These are phyloP conservation scores for Passer domesticus DNA, from an alignment of 2,113 vertebrate species.

Conservation along the genomic window DNA sequence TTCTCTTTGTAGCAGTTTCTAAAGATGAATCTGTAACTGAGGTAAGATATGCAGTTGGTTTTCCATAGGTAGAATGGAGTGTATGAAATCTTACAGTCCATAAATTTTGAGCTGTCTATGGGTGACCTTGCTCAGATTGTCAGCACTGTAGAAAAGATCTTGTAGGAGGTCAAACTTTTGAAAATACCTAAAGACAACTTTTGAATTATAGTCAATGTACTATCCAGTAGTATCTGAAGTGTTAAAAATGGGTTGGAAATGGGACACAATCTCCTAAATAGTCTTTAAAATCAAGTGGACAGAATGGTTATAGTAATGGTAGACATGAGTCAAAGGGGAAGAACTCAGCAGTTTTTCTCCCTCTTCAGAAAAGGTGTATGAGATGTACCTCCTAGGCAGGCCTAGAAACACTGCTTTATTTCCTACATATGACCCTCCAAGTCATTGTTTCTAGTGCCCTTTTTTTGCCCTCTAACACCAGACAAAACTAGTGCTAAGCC, in stretches of 20 bases:
- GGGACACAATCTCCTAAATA: not conserved
- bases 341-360: not conserved
- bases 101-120: not conserved
- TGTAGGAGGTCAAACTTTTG: not conserved
- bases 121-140: not conserved
- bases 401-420: not conserved
- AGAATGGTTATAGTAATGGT: not conserved
- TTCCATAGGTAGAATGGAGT: not conserved
- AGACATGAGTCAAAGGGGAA: not conserved
- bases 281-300: not conserved
- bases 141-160: not conserved
- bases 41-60: not conserved
- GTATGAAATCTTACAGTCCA: not conserved
- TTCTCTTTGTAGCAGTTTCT: not conserved
- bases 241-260: not conserved
- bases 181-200: not conserved
- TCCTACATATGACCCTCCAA: fast-evolving
- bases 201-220: not conserved
- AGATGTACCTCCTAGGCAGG: not conserved
- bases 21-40: not conserved
- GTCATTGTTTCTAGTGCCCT: not conserved
- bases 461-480: not conserved
- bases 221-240: not conserved
- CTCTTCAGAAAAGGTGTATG: not conserved
- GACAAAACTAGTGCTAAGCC: not conserved